Evolutionary conservation across 1,140 invertebrate genomes (phyloP).

Genomic region (Berghia stephanieae): DNA sequence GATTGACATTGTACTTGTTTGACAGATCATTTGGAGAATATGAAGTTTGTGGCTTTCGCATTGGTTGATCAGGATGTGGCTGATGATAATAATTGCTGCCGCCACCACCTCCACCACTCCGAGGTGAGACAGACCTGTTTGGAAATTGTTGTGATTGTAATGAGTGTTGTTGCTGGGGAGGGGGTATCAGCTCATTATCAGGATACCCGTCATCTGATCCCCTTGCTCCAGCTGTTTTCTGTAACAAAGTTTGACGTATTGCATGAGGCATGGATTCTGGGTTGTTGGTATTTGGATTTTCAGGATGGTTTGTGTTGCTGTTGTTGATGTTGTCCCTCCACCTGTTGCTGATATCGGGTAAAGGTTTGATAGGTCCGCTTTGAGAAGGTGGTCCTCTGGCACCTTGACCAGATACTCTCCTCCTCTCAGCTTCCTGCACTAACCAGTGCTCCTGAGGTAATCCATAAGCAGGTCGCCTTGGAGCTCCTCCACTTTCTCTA

Average conservation of each 20-base stretch:
- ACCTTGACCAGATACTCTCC: conserved; percentile 64
- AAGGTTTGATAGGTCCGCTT: conserved; percentile 53
- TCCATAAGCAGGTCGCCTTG: too few relatives aligned
- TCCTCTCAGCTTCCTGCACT: conserved; percentile 87
- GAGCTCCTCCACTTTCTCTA: neutral
- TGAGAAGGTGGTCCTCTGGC: conserved; percentile 19
- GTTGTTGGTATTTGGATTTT: conserved; percentile 6
- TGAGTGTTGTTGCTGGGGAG: neutral
- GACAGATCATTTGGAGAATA: too few relatives aligned
- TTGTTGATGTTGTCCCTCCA: conserved; percentile 42
- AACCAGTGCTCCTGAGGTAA: conserved; percentile 64
- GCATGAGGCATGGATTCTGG: conserved; percentile 37
- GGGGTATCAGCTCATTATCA: neutral
- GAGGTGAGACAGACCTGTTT: too few relatives aligned
- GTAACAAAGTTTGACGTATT: conserved; percentile 39
- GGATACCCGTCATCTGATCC: conserved; percentile 9
- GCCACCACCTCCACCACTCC: too few relatives aligned
- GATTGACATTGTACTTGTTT: too few relatives aligned
- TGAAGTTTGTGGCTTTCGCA: too few relatives aligned
- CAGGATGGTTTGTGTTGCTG: neutral
- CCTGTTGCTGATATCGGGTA: conserved; percentile 41
- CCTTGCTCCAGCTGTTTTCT: conserved; percentile 39
- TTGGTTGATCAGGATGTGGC: too few relatives aligned
- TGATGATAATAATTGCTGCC: too few relatives aligned
- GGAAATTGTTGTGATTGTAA: conserved; percentile 19